Evolutionary conservation across 2,888 invertebrate genomes (phyloP), one percentile per base, ranked within the genome.

Genomic region (Agonum fuliginosum): DNA sequence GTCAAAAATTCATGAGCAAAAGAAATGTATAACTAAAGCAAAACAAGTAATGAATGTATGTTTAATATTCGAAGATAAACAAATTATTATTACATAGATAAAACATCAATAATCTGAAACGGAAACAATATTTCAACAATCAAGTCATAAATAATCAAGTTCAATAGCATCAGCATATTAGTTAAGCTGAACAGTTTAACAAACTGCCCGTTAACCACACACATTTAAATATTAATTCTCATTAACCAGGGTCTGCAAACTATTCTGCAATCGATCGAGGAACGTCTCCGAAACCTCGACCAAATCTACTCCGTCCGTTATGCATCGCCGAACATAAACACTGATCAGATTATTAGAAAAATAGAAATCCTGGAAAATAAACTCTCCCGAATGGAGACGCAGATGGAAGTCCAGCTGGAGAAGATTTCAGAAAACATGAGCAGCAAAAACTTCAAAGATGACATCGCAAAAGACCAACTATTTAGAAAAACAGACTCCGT

Each of bases 281-380:
- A 86, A 77, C 82, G 86, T 12, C 82, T 87, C 14, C 81, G 84
- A 30, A 85, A 84, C 69, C 81, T 88, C 24, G 87, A 87, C 80
- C 83, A 81, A 71, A 79, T 86, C 17, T 85, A 86, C 78, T 83
- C 84, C 17, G 83, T 85, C 80, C 84, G 86, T 74, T 83, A 85
- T 67, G 81, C 85, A 4, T 83, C 86, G 10, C 83, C 86, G 24
- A 79, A 87, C 43, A 82, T 85, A 17, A 85, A 88, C 80, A 81
- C 89, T 34, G 88, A 88, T 76, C 86, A 85, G 78, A 85, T 88
- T 78, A 84, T 85, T 34, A 82, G 87, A 79, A 85, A 87, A 80
- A 74, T 83, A 27, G 79, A 81, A n/a, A 78, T 80, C 46, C 79
- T 83, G 24, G 87, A 88, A 79, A 80, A 85, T 3, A 86, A 87